These are phyloP conservation scores for Scaptodrosophila latifasciaeformis DNA, from an alignment of 2,888 invertebrate genomes.

Conservation along the genomic window DNA sequence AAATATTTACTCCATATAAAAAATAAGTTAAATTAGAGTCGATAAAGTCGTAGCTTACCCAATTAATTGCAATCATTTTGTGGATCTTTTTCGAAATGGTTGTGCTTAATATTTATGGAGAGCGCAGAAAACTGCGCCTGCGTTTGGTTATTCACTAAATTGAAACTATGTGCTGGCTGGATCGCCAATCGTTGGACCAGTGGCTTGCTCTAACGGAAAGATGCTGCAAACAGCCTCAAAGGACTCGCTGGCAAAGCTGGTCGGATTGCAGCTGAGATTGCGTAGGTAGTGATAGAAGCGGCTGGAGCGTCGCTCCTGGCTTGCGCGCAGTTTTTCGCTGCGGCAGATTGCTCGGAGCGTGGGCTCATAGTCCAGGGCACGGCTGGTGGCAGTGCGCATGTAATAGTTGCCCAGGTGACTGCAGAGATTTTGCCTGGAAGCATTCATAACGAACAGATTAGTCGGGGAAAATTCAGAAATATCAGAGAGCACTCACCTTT, in stretches of 20 bases:
- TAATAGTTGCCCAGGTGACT: constrained; percentile 75
- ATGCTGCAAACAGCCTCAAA: constrained; percentile 77
- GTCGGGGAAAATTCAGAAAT: neutral
- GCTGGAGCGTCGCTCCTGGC: constrained; percentile 80
- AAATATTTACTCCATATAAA: no score
- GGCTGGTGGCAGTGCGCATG: constrained; percentile 77
- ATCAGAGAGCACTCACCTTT: constrained; percentile 59
- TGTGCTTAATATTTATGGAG: no score
- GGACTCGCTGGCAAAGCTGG: constrained; percentile 76
- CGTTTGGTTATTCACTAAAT: neutral
- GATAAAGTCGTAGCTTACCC: no score
- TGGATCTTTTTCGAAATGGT: no score
- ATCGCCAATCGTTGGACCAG: no score
- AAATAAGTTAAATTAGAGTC: neutral
- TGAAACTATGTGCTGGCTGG: neutral
- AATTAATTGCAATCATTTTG: no score
- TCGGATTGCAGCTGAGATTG: constrained; percentile 75
- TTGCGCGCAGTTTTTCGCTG: constrained; percentile 79
- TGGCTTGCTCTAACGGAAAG: no score
- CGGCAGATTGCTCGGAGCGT: constrained; percentile 82
- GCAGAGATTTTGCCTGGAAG: constrained; percentile 77
- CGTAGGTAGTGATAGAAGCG: constrained; percentile 88
- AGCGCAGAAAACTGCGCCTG: neutral
- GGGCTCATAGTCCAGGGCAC: constrained; percentile 83
- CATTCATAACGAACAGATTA: neutral